phyloP scores from a whole-genome alignment of 2,113 vertebrate species.

The Thalassarche chlororhynchos region DNA sequence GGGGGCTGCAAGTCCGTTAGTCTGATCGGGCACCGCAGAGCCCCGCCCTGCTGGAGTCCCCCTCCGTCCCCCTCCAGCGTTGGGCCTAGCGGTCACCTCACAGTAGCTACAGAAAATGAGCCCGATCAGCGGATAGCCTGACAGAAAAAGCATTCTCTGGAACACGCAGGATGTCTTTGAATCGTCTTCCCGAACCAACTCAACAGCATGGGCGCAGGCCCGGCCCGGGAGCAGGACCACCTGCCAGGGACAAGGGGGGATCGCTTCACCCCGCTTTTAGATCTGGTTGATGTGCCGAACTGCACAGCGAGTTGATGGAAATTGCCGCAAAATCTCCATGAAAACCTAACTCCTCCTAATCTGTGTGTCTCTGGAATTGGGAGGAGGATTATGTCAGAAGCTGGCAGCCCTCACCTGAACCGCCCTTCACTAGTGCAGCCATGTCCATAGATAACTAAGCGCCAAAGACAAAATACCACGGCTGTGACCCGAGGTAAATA shows the following conservation, averaged over 20 bases:
- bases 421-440: accelerated
- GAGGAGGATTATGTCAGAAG: too few species aligned
- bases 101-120: background rate
- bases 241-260: accelerated
- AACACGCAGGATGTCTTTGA: accelerated
- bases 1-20: too few species aligned
- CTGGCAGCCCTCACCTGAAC: background rate
- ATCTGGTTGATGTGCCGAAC: background rate
- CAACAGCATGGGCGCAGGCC: background rate
- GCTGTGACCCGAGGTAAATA: accelerated
- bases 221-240: background rate
- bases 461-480: accelerated
- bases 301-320: accelerated
- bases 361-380: accelerated
- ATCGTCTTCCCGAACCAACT: too few species aligned
- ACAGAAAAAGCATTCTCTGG: too few species aligned
- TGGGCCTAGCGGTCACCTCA: accelerated
- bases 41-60: too few species aligned
- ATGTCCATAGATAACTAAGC: accelerated
- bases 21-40: too few species aligned
- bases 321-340: background rate
- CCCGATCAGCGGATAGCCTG: too few species aligned
- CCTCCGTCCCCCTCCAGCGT: too few species aligned
- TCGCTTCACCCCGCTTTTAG: accelerated
- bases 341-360: accelerated